Percentiles rank a stretch among this genome's conserved stretches.
phyloP scores from a whole-genome alignment of 2,113 vertebrate species.

The Ochotona curzoniae region DNA sequence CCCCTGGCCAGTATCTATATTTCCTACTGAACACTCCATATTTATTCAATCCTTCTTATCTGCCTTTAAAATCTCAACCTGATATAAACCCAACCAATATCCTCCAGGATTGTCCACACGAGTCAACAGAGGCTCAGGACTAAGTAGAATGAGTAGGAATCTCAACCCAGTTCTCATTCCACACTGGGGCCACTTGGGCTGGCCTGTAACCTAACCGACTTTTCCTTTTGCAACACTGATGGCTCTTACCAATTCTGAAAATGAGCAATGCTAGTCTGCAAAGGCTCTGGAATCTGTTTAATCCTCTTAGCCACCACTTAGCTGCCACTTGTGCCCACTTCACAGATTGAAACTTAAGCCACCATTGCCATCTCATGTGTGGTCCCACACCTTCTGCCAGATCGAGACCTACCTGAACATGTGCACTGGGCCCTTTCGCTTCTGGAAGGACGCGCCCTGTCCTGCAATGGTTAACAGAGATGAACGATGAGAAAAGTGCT shows the following conservation, averaged over 20 bases:
- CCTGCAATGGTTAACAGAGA: not conserved
- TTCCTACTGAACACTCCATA: too few species aligned
- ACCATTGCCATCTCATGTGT: fast-evolving
- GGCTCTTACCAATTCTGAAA: not conserved
- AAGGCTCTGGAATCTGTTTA: not conserved
- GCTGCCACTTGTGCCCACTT: not conserved
- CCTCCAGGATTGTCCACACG: not conserved
- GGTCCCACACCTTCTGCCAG: not conserved
- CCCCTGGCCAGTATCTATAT: too few species aligned
- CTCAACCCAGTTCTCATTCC: not conserved
- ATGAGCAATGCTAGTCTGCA: not conserved
- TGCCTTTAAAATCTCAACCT: too few species aligned
- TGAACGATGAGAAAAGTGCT: not conserved
- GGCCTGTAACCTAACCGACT: not conserved
- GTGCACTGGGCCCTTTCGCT: not conserved
- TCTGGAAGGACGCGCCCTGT: not conserved
- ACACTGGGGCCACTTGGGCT: not conserved
- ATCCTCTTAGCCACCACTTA: not conserved
- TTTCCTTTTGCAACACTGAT: not conserved
- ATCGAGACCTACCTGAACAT: not conserved
- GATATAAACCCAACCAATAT: too few species aligned
- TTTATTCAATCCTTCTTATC: too few species aligned
- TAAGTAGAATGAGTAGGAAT: not conserved
- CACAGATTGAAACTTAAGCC: not conserved
- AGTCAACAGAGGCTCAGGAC: not conserved